Conservation (phyloP, 2,797 vertebrate species). For the Poliocrania exsul region DNA sequence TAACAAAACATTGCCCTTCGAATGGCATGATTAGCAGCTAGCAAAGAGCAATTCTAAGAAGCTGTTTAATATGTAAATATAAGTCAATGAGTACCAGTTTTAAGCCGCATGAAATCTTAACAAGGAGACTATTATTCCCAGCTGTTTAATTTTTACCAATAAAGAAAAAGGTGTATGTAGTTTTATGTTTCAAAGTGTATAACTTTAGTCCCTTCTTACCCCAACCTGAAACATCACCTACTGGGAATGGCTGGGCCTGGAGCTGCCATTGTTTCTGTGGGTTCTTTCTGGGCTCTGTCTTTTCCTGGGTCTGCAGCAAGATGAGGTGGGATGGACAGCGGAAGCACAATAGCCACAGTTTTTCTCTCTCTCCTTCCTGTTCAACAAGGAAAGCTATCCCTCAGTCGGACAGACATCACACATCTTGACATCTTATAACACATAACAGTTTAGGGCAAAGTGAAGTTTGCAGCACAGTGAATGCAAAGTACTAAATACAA, state of each 20-base stretch:
- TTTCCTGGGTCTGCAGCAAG: slow-evolving; percentile 70
- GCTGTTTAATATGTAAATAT: not conserved
- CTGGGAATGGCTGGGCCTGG: slow-evolving; percentile 68
- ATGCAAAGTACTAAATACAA: not conserved
- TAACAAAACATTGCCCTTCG: not conserved
- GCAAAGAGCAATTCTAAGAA: not conserved
- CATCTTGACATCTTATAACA: slow-evolving; percentile 47
- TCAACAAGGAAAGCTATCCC: slow-evolving; percentile 78
- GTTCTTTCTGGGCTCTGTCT: slow-evolving; percentile 70
- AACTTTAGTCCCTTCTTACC: slow-evolving; percentile 35
- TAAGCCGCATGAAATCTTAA: not conserved
- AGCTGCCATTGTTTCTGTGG: slow-evolving; percentile 65
- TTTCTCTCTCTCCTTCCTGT: slow-evolving; percentile 79
- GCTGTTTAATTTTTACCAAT: not conserved
- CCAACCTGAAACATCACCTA: slow-evolving; percentile 73
- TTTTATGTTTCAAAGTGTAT: not conserved
- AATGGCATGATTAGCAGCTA: not conserved
- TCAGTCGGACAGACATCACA: slow-evolving; percentile 67
- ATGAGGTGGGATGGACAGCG: slow-evolving; percentile 67
- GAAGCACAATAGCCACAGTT: slow-evolving; percentile 68
- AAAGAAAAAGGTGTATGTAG: not conserved
- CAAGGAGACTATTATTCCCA: not conserved
- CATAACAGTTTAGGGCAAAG: slow-evolving; percentile 9
- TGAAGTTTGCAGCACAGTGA: not conserved
- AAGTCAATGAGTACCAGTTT: not conserved